Percentiles rank a stretch among this genome's conserved stretches.
Evolutionary conservation across 1,140 invertebrate genomes (phyloP).

Genomic region (Ceratosolen fusciceps): DNA sequence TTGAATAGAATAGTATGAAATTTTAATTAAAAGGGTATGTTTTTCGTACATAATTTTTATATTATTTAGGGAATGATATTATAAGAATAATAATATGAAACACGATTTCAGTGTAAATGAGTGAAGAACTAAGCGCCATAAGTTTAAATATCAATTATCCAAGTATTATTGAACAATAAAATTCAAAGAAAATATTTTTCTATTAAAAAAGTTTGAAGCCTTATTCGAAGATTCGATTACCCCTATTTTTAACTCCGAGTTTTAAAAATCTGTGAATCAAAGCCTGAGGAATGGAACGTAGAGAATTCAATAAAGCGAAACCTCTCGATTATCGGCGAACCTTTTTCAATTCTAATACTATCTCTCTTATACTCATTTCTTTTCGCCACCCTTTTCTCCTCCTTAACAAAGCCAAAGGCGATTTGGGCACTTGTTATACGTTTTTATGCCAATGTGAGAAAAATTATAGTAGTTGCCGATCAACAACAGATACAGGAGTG

Average conservation of each 20-base stretch:
- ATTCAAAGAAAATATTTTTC: background rate
- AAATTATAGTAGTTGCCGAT: background rate
- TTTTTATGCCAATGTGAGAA: background rate
- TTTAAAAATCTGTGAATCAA: conserved; percentile 6
- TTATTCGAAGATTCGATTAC: conserved; percentile 4
- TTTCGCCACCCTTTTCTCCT: background rate
- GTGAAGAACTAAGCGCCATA: background rate
- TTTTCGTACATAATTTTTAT: too few species aligned
- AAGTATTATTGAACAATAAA: too few species aligned
- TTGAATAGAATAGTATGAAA: too few species aligned
- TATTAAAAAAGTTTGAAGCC: conserved; percentile 17
- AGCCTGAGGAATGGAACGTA: background rate
- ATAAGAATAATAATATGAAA: too few species aligned
- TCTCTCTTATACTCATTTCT: background rate
- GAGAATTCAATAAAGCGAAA: conserved; percentile 33
- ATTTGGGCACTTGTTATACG: background rate
- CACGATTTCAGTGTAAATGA: too few species aligned
- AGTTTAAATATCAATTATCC: background rate
- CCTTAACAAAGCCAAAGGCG: background rate
- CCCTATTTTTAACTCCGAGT: background rate
- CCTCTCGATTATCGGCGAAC: conserved; percentile 26
- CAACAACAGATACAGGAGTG: background rate
- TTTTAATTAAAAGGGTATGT: too few species aligned
- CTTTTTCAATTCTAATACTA: conserved; percentile 2
- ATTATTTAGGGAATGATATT: too few species aligned